Percentiles rank a stretch among this genome's conserved stretches.
Conservation (phyloP, 2,888 invertebrate species). For the Hipparchia sbordonii region DNA sequence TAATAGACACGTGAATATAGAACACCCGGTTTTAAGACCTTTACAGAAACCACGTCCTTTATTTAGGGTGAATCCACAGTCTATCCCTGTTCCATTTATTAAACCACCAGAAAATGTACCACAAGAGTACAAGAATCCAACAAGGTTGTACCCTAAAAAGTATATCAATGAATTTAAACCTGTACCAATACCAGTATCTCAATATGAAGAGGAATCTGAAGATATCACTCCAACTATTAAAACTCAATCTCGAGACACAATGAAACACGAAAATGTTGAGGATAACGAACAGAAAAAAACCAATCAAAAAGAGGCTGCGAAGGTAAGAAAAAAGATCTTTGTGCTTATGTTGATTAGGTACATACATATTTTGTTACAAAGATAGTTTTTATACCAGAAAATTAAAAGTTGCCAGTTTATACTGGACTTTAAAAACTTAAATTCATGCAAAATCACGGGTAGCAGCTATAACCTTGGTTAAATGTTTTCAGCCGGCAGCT, state of each 20-base stretch:
- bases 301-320: constrained; percentile 52
- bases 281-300: constrained; percentile 80
- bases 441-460: no score
- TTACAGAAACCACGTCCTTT: constrained; percentile 53
- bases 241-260: constrained; percentile 68
- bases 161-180: constrained; percentile 77
- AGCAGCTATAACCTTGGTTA: background rate
- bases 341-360: no score
- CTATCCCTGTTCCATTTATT: constrained; percentile 58
- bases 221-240: constrained; percentile 72
- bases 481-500: constrained; percentile 31
- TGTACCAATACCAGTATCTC: constrained; percentile 67
- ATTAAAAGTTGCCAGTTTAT: no score
- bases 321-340: constrained; percentile 4
- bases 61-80: constrained; percentile 52
- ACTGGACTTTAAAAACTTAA: no score
- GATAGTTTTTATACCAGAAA: no score
- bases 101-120: constrained; percentile 54
- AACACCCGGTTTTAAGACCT: constrained; percentile 9
- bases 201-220: constrained; percentile 56
- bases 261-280: constrained; percentile 61
- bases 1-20: constrained; percentile 17
- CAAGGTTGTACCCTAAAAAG: constrained; percentile 84
- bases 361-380: no score
- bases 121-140: constrained; percentile 69